These are phyloP conservation scores for Phoxinus phoxinus DNA, from an alignment of 2,113 vertebrate species.

Conservation along the genomic window DNA sequence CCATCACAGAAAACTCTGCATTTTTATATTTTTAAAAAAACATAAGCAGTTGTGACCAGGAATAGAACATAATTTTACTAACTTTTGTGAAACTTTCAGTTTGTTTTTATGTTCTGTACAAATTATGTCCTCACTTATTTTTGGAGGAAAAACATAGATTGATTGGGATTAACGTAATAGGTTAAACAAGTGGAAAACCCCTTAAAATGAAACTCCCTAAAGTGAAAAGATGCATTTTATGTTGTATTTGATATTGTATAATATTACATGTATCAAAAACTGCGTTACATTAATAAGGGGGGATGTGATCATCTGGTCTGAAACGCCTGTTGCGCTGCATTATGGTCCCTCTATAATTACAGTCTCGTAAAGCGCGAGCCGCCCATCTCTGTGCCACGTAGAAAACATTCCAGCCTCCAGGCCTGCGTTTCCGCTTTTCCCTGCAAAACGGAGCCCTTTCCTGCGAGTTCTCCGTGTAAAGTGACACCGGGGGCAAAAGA, in stretches of 20 bases:
- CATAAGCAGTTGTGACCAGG: too few species aligned
- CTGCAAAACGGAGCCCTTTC: neutral
- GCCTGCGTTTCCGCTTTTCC: slow-evolving; percentile 37
- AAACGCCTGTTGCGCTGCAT: neutral
- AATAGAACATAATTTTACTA: too few species aligned
- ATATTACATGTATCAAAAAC: neutral
- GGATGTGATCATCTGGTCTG: neutral
- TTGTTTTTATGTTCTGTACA: too few species aligned
- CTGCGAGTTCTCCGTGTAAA: slow-evolving; percentile 34
- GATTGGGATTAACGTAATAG: too few species aligned
- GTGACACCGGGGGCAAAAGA: slow-evolving; percentile 17
- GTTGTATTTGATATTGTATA: neutral
- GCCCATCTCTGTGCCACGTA: slow-evolving; percentile 55
- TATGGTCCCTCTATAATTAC: slow-evolving; percentile 13
- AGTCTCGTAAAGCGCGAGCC: neutral
- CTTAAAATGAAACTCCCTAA: neutral
- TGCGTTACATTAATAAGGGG: neutral
- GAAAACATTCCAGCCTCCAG: slow-evolving; percentile 25
- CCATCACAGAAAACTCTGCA: too few species aligned
- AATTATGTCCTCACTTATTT: too few species aligned
- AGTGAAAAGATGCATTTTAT: neutral
- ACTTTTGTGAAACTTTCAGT: too few species aligned
- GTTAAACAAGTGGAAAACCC: too few species aligned
- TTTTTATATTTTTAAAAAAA: too few species aligned
- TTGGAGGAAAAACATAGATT: too few species aligned